These are phyloP conservation scores for Vesta saturnalis DNA, from an alignment of 2,888 invertebrate genomes.

Conservation along the genomic window DNA sequence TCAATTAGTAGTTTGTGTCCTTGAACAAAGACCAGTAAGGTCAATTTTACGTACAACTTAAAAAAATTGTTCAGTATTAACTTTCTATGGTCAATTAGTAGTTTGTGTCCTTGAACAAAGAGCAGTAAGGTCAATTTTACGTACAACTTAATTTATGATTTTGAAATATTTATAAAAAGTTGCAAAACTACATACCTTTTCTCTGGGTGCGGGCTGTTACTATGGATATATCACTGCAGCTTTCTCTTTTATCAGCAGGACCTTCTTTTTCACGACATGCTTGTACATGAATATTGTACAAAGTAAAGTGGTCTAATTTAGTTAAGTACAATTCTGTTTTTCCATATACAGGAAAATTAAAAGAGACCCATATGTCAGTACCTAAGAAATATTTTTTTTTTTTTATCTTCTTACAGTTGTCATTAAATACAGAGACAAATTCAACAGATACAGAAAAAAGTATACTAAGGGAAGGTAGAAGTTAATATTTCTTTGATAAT, in stretches of 20 bases:
- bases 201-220: slow-evolving; percentile 38
- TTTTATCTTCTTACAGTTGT: no score
- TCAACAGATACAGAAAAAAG: no score
- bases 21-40: no score
- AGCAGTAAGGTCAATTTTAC: background rate
- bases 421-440: no score
- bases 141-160: background rate
- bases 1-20: background rate
- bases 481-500: no score
- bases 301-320: slow-evolving; percentile 79
- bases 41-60: background rate
- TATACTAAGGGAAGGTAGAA: no score
- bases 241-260: slow-evolving; percentile 50
- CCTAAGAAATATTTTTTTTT: slow-evolving; percentile 39
- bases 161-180: no score
- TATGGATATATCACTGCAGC: slow-evolving; percentile 40
- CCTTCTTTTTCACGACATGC: slow-evolving; percentile 77
- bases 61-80: no score
- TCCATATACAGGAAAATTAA: slow-evolving; percentile 52
- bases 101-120: background rate
- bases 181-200: background rate
- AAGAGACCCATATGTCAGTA: slow-evolving; percentile 49
- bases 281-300: slow-evolving; percentile 78
- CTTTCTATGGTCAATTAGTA: background rate
- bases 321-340: slow-evolving; percentile 66